Percentiles rank a stretch among this genome's conserved stretches.
phyloP scores from a whole-genome alignment of 2,888 invertebrate species.

The Meghimatium bilineatum region DNA sequence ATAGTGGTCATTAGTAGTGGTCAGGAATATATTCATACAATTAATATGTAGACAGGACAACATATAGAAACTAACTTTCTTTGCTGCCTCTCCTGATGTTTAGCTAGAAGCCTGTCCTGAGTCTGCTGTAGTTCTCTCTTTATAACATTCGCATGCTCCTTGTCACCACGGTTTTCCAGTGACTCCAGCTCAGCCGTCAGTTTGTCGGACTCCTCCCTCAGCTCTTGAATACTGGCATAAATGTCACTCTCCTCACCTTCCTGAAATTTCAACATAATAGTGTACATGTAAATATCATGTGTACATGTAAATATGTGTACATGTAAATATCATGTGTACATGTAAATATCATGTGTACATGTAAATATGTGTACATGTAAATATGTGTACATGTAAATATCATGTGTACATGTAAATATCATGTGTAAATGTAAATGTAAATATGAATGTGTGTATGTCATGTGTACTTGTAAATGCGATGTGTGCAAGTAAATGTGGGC shows the following conservation, averaged over 20 bases:
- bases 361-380: not conserved
- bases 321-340: too few species aligned
- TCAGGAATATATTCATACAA: not conserved
- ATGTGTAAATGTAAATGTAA: not conserved
- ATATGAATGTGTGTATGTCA: not conserved
- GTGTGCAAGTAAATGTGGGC: too few species aligned
- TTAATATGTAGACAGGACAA: not conserved
- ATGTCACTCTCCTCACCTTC: constrained; percentile 74
- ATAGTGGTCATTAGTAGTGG: not conserved
- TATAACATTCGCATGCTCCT: constrained; percentile 55
- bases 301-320: not conserved
- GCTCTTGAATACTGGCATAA: constrained; percentile 74
- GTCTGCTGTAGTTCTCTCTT: constrained; percentile 60
- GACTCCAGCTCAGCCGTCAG: constrained; percentile 67
- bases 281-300: not conserved
- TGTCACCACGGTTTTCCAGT: constrained; percentile 59
- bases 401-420: too few species aligned
- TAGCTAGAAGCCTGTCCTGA: constrained; percentile 67
- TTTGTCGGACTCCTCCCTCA: constrained; percentile 70
- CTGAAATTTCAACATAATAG: constrained; percentile 44
- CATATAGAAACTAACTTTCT: constrained; percentile 63
- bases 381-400: too few species aligned
- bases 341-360: too few species aligned
- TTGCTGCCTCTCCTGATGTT: constrained; percentile 70
- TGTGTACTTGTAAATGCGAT: too few species aligned